These are phyloP conservation scores for Pollenia labialis DNA, from an alignment of 2,888 invertebrate genomes.

Conservation along the genomic window DNA sequence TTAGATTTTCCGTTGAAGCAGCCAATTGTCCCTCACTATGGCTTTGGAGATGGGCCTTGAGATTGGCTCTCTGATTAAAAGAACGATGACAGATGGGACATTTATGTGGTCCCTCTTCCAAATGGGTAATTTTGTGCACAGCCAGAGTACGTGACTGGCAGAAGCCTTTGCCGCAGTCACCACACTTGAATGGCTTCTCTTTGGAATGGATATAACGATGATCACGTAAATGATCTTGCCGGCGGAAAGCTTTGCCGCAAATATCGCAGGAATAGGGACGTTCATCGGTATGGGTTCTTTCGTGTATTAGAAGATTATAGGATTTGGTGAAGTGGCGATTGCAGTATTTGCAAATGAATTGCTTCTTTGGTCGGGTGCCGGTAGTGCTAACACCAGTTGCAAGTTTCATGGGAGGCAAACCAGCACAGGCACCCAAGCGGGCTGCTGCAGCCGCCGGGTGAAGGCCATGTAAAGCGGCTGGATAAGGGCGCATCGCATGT, in stretches of 20 bases:
- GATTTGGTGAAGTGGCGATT: conserved; percentile 98
- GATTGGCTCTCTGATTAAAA: conserved; percentile 96
- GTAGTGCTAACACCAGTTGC: conserved; percentile 85
- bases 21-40: conserved; percentile 84
- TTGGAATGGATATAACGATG: conserved; percentile 99
- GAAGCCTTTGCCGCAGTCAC: conserved; percentile 98
- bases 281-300: conserved; percentile 98
- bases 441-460: conserved; percentile 85
- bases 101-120: conserved; percentile 97
- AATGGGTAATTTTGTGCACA: conserved; percentile 96
- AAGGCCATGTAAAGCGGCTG: conserved; percentile 83
- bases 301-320: conserved; percentile 98
- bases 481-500: conserved; percentile 78
- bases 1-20: conserved; percentile 39
- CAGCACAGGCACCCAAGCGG: conserved; percentile 81
- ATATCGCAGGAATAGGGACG: conserved; percentile 98
- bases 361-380: conserved; percentile 89
- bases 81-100: conserved; percentile 94
- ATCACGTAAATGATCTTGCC: conserved; percentile 96
- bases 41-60: conserved; percentile 95
- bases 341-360: conserved; percentile 99
- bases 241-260: conserved; percentile 97
- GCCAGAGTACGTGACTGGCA: conserved; percentile 98
- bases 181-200: conserved; percentile 99
- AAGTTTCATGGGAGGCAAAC: conserved; percentile 86